phyloP scores from a whole-genome alignment of 2,797 vertebrate genomes.

The Spinibarbus caldwelli region DNA sequence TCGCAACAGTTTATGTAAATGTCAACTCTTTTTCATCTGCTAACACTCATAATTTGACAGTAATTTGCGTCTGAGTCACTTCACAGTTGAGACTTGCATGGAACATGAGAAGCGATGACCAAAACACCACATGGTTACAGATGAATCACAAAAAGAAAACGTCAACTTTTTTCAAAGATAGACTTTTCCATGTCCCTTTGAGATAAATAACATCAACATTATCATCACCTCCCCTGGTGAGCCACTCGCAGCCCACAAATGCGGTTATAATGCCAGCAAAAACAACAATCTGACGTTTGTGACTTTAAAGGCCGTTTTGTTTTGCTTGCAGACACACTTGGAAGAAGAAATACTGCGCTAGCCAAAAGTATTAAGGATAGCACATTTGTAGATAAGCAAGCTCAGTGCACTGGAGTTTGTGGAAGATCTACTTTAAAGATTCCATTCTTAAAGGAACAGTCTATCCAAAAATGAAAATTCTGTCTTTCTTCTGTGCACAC shows the following conservation, averaged over 20 bases:
- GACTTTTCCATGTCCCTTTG: conserved; percentile 17
- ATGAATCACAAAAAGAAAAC: conserved; percentile 56
- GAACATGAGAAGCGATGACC: conserved; percentile 50
- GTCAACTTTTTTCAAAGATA: conserved; percentile 41
- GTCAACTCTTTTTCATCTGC: conserved; percentile 43
- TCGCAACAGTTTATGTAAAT: conserved; percentile 49
- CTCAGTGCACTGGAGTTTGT: background rate
- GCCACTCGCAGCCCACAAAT: conserved; percentile 46
- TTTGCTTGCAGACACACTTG: background rate
- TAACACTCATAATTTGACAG: conserved; percentile 43
- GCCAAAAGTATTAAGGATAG: background rate
- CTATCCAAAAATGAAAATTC: too few species aligned
- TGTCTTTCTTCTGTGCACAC: background rate
- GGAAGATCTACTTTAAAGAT: conserved; percentile 3
- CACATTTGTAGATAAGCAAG: conserved; percentile 5
- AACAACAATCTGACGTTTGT: background rate
- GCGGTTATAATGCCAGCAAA: conserved; percentile 43
- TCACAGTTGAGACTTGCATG: conserved; percentile 31
- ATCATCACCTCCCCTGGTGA: conserved; percentile 51
- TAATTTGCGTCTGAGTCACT: conserved; percentile 52
- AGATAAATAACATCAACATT: conserved; percentile 55
- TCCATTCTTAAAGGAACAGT: background rate
- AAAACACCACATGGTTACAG: conserved; percentile 49
- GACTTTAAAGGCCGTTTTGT: conserved; percentile 5
- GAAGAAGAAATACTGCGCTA: background rate